Evolutionary conservation across 2,797 vertebrate genomes (phyloP).

Genomic region (Paedocypris micromegethes): DNA sequence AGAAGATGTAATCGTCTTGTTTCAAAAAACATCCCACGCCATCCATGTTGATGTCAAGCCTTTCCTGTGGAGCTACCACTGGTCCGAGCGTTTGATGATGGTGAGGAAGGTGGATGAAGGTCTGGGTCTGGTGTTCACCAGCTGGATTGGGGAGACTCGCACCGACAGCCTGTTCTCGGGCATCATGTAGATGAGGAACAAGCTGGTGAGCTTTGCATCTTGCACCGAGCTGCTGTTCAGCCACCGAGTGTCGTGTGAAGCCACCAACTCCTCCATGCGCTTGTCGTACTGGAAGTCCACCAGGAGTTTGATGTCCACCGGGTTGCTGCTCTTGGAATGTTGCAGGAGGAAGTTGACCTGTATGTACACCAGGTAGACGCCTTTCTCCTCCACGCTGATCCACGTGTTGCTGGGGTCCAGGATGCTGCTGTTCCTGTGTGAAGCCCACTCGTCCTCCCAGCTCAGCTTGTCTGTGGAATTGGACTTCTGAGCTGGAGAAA

Average conservation of each 20-base stretch:
- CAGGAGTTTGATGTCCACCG: not conserved
- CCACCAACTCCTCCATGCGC: not conserved
- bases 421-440: not conserved
- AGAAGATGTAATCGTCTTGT: constrained; percentile 46
- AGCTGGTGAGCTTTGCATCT: constrained; percentile 31
- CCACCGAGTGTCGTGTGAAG: constrained; percentile 28
- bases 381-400: constrained; percentile 29
- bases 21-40: constrained; percentile 37
- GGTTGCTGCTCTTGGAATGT: not conserved
- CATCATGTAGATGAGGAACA: constrained; percentile 36
- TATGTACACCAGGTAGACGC: constrained; percentile 40
- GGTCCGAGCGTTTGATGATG: constrained; percentile 32
- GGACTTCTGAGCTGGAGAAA: not conserved
- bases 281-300: constrained; percentile 13
- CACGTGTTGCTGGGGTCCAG: constrained; percentile 15
- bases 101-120: constrained; percentile 39
- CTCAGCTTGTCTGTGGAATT: not conserved
- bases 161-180: constrained; percentile 28
- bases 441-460: constrained; percentile 20
- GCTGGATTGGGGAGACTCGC: not conserved
- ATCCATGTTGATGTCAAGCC: constrained; percentile 27
- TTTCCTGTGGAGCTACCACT: constrained; percentile 25
- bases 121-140: not conserved
- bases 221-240: not conserved
- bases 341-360: constrained; percentile 31